phyloP scores from a whole-genome alignment of 2,888 invertebrate species.

The Drosophila bunnanda region DNA sequence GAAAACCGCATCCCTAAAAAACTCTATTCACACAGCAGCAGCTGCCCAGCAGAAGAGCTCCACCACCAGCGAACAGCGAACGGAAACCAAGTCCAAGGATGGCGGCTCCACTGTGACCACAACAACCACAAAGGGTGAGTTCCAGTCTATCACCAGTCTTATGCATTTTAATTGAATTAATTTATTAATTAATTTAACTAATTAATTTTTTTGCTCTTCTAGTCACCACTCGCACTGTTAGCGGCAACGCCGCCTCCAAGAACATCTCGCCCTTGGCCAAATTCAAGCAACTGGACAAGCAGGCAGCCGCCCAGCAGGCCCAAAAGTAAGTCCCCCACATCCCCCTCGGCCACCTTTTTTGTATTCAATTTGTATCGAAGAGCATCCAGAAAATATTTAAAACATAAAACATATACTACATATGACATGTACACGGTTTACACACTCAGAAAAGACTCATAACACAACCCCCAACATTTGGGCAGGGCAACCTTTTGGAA shows the following conservation, averaged over 20 bases:
- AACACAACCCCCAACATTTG: conserved; percentile 9
- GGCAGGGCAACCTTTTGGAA: conserved; percentile 5
- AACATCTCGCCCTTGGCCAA: conserved; percentile 95
- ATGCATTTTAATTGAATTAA: not conserved
- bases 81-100: conserved; percentile 86
- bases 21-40: conserved; percentile 69
- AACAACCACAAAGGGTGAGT: conserved; percentile 87
- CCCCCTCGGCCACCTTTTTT: not conserved
- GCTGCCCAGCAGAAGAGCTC: conserved; percentile 70
- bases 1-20: conserved; percentile 61
- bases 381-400: conserved; percentile 1
- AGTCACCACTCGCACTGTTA: conserved; percentile 86
- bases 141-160: rapidly evolving
- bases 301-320: conserved; percentile 91
- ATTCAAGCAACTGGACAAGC: conserved; percentile 95
- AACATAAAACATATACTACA: not conserved
- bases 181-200: not conserved
- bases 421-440: conserved; percentile 14
- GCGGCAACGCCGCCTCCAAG: conserved; percentile 86
- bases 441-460: conserved; percentile 16
- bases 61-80: conserved; percentile 83
- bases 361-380: not conserved
- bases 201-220: not conserved
- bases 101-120: conserved; percentile 87
- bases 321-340: conserved; percentile 89